Base-by-base conservation (phyloP, 2,797 vertebrate genomes). In the Acanthopagrus latus region DNA sequence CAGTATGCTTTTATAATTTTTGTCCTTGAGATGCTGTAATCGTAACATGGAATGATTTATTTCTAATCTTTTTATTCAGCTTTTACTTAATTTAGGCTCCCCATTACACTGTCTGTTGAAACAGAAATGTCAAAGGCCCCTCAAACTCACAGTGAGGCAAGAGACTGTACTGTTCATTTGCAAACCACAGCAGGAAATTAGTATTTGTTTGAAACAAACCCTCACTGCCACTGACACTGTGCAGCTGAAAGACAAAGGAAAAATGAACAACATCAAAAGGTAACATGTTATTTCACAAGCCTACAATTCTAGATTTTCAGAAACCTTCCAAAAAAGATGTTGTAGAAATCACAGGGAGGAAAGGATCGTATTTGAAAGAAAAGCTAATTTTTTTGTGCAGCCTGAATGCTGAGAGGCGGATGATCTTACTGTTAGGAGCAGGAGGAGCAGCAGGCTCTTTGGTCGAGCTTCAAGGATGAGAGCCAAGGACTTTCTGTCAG, bases 401-500 rank as follows among this genome's bases (percentile, higher is more conserved):
- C 63, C 0, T 58, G 55, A 50, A 54, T 78, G 60, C 66, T 76
- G 69, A 41, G 77, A 80, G 70, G 73, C 44, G 52, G 83, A 81
- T 78, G 64, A 88, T 88, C 82, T 80, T 73, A 77, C 74, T 86
- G 82, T 83, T 74, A 12, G 29, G 76, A 71, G 81, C 84, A 79
- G 80, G 80, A 91, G 87, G 84, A 89, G 88, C 84, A 85, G 89
- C 76, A 80, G 83, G 80, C 86, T 89, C 76, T 78, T 86, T 89
- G 82, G 83, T 89, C 59, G 48, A 41, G 64, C 80, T 90, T 92
- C 87, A 89, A 89, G 90, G 84, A 90, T 64, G 60, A 3, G 55
- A 93, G 88, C 91, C 91, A 93, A 93, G 87, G 78, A 84, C 82
- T 87, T 85, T 78, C 85, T 90, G 94, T 95, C 93, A 91, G 50